A percentile compares a stretch with the other conserved stretches of the same genome.
Evolutionary conservation across 2,113 vertebrate species (phyloP).

Genomic region (Xenopus tropicalis): UCB_Xtro_10.0 CM004446.2:63457501-63458000

Average conservation of each 20-base stretch:
- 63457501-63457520: too few species aligned
- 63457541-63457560: too few species aligned
- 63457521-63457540: too few species aligned
- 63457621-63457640: too few species aligned
- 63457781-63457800: slow-evolving; percentile 33
- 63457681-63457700: slow-evolving; percentile 10
- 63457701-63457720: slow-evolving; percentile 13
- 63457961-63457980: not conserved
- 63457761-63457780: slow-evolving; percentile 12
- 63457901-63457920: not conserved
- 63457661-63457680: slow-evolving; percentile 18
- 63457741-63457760: slow-evolving; percentile 6
- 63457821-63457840: not conserved
- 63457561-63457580: too few species aligned
- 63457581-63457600: too few species aligned
- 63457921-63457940: slow-evolving; percentile 11
- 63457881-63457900: not conserved
- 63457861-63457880: not conserved
- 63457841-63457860: not conserved
- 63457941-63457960: not conserved
- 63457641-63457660: not conserved
- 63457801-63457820: not conserved
- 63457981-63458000: not conserved
- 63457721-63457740: not conserved
- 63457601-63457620: too few species aligned